Conservation (phyloP, 2,888 invertebrate species). For the Zygaena filipendulae region DNA sequence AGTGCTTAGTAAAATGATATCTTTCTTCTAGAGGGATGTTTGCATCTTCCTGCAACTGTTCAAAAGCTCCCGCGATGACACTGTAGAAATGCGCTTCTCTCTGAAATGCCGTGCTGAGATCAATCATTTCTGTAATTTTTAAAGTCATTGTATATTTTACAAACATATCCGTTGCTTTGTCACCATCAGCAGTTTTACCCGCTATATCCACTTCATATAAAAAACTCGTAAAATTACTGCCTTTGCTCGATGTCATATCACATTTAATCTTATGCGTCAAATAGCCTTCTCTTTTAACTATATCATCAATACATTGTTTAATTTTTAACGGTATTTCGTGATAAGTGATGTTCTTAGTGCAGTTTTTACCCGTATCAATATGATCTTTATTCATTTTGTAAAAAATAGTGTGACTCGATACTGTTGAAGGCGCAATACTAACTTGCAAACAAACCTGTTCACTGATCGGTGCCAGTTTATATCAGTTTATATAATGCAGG, state of each 20-base stretch:
- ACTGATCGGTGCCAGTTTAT: too few relatives aligned
- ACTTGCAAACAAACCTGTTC: too few relatives aligned
- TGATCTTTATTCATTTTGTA: too few relatives aligned
- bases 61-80: slow-evolving; percentile 24
- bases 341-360: too few relatives aligned
- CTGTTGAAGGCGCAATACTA: too few relatives aligned
- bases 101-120: slow-evolving; percentile 21
- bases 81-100: slow-evolving; percentile 27
- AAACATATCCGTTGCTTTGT: slow-evolving; percentile 31
- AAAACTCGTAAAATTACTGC: slow-evolving; percentile 31
- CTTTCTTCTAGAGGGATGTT: slow-evolving; percentile 25
- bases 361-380: too few relatives aligned
- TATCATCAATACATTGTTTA: too few relatives aligned
- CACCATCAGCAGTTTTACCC: slow-evolving; percentile 25
- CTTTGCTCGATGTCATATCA: slow-evolving; percentile 22
- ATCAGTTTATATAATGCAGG: too few relatives aligned
- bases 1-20: slow-evolving; percentile 27
- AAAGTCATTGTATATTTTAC: slow-evolving; percentile 24
- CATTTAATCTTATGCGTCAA: slow-evolving; percentile 18
- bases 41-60: slow-evolving; percentile 25
- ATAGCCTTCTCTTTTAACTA: slow-evolving; percentile 22
- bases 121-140: slow-evolving; percentile 18
- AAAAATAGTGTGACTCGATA: too few relatives aligned
- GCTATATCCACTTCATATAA: slow-evolving; percentile 29
- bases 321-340: too few relatives aligned